These are phyloP conservation scores for Stictocephala bisonia DNA, from an alignment of 2,888 invertebrate species.

Conservation along the genomic window DNA sequence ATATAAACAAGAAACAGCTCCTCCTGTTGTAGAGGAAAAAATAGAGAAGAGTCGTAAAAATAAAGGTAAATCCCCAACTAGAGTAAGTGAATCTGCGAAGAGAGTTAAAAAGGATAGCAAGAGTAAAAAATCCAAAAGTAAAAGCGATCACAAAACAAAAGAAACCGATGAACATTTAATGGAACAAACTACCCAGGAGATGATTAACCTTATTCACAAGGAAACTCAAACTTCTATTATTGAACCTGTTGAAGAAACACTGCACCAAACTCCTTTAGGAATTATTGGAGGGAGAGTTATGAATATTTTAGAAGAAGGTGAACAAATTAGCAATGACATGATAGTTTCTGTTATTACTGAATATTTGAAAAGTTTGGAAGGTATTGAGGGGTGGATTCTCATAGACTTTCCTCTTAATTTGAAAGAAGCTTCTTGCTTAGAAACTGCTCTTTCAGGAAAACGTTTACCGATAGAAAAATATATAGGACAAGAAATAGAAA, in stretches of 20 bases:
- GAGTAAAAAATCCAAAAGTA: background rate
- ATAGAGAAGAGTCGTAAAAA: background rate
- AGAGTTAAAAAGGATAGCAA: constrained; percentile 6
- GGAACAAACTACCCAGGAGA: too few relatives aligned
- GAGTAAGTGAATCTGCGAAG: background rate
- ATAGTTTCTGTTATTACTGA: constrained; percentile 71
- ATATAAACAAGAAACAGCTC: background rate
- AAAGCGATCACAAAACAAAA: background rate
- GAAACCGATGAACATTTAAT: background rate
- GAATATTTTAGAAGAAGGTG: constrained; percentile 69
- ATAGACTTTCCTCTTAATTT: constrained; percentile 73
- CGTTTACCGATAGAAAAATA: constrained; percentile 63
- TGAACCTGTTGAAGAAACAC: background rate
- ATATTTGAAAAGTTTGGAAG: constrained; percentile 68
- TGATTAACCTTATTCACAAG: background rate
- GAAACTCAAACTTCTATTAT: constrained; percentile 26
- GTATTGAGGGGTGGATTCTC: constrained; percentile 72
- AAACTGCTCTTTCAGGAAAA: constrained; percentile 70
- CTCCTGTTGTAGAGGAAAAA: background rate
- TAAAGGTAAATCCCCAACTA: background rate
- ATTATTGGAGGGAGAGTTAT: constrained; percentile 70
- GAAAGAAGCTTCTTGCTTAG: constrained; percentile 70
- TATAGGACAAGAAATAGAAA: background rate
- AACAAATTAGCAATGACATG: constrained; percentile 69
- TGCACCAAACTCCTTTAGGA: constrained; percentile 62